Evolutionary conservation across 2,113 vertebrate genomes (phyloP), one percentile per base, ranked within the genome.

Genomic region (Polypterus senegalus): DNA sequence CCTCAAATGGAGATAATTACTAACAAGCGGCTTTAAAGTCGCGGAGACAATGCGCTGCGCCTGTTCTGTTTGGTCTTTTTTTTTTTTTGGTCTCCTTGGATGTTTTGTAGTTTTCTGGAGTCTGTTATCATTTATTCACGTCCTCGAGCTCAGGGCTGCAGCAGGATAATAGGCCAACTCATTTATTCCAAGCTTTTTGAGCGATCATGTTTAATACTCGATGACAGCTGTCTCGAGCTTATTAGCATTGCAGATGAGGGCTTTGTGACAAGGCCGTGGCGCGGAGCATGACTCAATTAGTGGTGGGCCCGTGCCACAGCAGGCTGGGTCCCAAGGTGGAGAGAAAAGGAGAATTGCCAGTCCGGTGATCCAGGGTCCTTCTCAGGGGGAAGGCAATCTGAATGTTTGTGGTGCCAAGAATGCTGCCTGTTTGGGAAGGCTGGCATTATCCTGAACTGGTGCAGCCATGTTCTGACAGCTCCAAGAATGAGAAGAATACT

Each of bases 181-280:
- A 84, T 85, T 83, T 83, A 80, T 74, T 74, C 65, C 46, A 57
- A 69, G 74, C 71, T 80, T 79, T 82, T 71, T 71, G 74, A 73
- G 64, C 74, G 72, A 77, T 74, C 72, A 69, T 64, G 61, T 73
- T 72, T 57, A 61, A 68, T 63, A 69, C 59, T 63, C 74, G 75
- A 78, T 70, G 78, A 78, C 82, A 85, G 80, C 81, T 85, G 82
- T 76, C 79, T 74, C 74, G 70, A 65, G 67, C 2, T 55, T 64
- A 84, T 87, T 84, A 81, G 79, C 77, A 84, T 78, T 84, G 79
- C 79, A 84, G 84, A 87, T 82, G 2, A 57, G 9, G 56, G 11
- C 56, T 45, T 57, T 57, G 56, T 57, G 27, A 57, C 43, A 44
- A 27, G 9, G 27, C 9, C 56, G 3, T 43, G 27, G 4, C 9